These are phyloP conservation scores for Sylvilagus floridanus DNA, from an alignment of 2,797 vertebrate genomes.

Conservation along the genomic window DNA sequence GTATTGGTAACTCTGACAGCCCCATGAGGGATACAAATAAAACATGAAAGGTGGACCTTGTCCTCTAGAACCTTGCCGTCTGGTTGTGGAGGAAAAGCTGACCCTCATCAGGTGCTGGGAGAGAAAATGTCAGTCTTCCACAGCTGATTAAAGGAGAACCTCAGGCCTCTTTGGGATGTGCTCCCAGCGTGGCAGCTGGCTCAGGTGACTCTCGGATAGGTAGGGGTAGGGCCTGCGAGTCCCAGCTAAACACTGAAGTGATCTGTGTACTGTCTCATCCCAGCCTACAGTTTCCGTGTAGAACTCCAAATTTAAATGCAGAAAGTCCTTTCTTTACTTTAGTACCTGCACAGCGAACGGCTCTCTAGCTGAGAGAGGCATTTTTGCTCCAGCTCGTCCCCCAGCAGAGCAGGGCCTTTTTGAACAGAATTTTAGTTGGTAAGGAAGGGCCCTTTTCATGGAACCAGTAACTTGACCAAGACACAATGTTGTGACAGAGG, in stretches of 20 bases:
- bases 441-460: not conserved
- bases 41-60: not conserved
- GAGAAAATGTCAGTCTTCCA: not conserved
- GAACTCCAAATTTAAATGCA: not conserved
- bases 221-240: not conserved
- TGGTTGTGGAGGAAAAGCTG: not conserved
- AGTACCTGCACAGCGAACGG: conserved; percentile 16
- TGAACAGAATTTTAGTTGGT: conserved; percentile 20
- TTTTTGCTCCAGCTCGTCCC: not conserved
- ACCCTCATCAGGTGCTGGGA: not conserved
- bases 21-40: not conserved
- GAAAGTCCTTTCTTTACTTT: not conserved
- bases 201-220: not conserved
- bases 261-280: not conserved
- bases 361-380: conserved; percentile 10
- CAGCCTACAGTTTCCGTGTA: not conserved
- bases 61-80: not conserved
- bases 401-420: not conserved
- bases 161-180: not conserved
- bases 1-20: not conserved
- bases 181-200: not conserved
- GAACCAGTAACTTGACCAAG: conserved; percentile 47
- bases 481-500: conserved; percentile 70
- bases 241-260: not conserved
- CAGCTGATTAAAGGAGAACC: not conserved